Conservation (phyloP, 1,140 invertebrate genomes). For the Aphis gossypii region DNA sequence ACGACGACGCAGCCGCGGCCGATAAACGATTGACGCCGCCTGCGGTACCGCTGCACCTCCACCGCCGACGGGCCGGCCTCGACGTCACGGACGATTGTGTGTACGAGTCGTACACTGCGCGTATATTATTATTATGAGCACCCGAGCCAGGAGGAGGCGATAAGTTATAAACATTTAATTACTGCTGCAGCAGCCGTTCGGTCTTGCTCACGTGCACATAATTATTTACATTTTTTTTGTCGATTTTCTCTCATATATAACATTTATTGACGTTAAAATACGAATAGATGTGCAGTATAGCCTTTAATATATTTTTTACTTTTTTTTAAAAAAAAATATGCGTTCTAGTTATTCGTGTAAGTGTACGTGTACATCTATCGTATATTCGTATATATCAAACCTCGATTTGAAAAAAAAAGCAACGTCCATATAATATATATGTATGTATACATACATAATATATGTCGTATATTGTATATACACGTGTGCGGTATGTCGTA, state of each 20-base stretch:
- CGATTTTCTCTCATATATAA: not conserved
- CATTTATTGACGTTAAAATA: not conserved
- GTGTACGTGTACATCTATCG: not conserved
- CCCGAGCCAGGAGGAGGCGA: not conserved
- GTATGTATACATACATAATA: not conserved
- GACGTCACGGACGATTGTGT: conserved; percentile 30
- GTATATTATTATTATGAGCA: too few relatives aligned
- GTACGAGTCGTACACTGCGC: not conserved
- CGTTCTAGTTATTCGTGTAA: not conserved
- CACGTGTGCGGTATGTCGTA: not conserved
- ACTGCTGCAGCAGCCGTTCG: not conserved
- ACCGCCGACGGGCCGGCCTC: not conserved
- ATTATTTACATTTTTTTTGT: not conserved
- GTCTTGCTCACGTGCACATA: not conserved
- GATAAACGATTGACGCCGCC: conserved; percentile 37
- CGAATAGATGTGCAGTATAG: not conserved
- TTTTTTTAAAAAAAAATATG: not conserved
- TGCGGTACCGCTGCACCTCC: not conserved
- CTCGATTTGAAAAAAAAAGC: not conserved
- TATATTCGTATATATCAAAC: not conserved
- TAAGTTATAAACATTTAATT: conserved; percentile 6
- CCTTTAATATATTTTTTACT: not conserved
- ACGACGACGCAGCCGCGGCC: not conserved
- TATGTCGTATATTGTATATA: not conserved
- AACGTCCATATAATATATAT: not conserved